phyloP scores from a whole-genome alignment of 2,797 vertebrate species.

The Epinephelus awoara region DNA sequence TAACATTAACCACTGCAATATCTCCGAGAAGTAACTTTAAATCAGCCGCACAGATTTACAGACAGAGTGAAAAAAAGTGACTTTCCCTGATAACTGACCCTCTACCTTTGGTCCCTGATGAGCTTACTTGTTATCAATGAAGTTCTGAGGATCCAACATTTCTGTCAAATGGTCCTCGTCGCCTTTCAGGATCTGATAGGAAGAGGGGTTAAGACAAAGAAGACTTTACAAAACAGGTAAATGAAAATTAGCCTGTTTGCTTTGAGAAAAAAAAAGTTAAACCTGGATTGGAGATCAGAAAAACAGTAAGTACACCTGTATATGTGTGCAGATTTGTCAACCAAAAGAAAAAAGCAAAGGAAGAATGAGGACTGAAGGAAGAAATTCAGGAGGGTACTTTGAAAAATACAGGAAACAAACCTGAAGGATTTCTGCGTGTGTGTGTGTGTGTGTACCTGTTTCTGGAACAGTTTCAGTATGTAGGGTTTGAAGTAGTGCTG shows the following conservation, averaged over 20 bases:
- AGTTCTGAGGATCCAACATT: constrained; percentile 91
- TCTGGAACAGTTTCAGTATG: constrained; percentile 92
- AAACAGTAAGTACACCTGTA: too few species aligned
- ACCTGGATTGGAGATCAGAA: background rate
- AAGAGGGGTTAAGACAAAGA: background rate
- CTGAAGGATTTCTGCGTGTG: background rate
- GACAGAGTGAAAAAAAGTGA: background rate
- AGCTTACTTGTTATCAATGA: constrained; percentile 95
- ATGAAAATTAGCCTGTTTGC: background rate
- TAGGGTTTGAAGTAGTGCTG: constrained; percentile 98
- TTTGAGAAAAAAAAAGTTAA: background rate
- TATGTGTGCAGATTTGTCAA: too few species aligned
- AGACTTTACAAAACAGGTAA: background rate
- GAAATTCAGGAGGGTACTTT: too few species aligned
- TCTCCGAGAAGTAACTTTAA: background rate
- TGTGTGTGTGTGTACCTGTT: constrained; percentile 83
- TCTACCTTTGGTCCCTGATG: background rate
- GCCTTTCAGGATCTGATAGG: constrained; percentile 93
- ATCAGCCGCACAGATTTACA: background rate
- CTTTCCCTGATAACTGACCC: background rate
- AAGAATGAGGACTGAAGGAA: too few species aligned
- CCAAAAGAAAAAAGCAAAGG: too few species aligned
- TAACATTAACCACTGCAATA: background rate
- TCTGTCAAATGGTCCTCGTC: constrained; percentile 86
- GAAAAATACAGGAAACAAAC: too few species aligned